Conservation (phyloP, 2,797 vertebrate genomes). For the Rhinogobio ventralis region DNA sequence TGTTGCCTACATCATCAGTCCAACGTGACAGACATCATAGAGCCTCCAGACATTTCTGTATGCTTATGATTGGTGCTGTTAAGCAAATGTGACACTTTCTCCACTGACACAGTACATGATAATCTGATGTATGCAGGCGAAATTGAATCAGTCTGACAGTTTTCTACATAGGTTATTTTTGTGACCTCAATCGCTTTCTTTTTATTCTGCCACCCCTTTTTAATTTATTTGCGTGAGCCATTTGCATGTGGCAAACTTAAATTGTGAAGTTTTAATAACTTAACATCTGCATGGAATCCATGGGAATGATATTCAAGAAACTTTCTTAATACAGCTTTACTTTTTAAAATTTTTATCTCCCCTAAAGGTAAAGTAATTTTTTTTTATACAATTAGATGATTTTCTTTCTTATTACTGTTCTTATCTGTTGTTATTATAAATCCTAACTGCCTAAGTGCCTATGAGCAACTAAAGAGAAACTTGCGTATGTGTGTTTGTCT, state of each 20-base stretch:
- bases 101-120: not conserved
- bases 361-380: not conserved
- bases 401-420: not conserved
- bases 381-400: not conserved
- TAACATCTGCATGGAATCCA: slow-evolving; percentile 45
- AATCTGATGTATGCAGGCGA: slow-evolving; percentile 19
- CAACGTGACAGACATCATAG: not conserved
- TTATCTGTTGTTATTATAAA: not conserved
- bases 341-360: not conserved
- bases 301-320: slow-evolving; percentile 25
- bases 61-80: slow-evolving; percentile 2
- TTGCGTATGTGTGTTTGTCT: slow-evolving; percentile 11
- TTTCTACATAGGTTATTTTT: not conserved
- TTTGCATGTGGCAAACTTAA: slow-evolving; percentile 30
- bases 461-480: slow-evolving; percentile 2
- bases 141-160: not conserved
- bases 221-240: slow-evolving; percentile 38
- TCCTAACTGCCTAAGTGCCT: slow-evolving; percentile 25
- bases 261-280: slow-evolving; percentile 47
- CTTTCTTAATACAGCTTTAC: slow-evolving; percentile 11
- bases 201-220: not conserved
- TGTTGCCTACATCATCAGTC: not conserved
- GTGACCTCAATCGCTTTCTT: slow-evolving; percentile 14
- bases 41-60: not conserved
- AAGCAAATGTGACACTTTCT: not conserved